Percentiles rank a stretch among this genome's conserved stretches.
These are phyloP conservation scores for Pontoporia blainvillei DNA, from an alignment of 2,113 vertebrate species.

Conservation along the genomic window DNA sequence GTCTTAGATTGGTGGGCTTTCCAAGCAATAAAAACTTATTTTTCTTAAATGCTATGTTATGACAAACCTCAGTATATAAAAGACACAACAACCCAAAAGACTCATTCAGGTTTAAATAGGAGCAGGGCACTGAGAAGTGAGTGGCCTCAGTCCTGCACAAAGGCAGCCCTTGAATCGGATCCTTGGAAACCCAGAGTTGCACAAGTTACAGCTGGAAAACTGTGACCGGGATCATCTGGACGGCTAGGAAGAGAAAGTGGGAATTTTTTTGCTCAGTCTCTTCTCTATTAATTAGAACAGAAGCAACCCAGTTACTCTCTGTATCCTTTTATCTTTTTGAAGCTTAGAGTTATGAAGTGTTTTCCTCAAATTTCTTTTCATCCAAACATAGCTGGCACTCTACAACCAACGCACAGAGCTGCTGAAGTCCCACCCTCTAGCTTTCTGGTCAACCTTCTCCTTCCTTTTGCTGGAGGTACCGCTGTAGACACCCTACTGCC, in stretches of 20 bases:
- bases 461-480: neutral
- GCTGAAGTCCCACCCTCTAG: neutral
- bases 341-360: neutral
- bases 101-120: neutral
- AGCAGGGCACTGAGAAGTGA: neutral
- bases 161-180: neutral
- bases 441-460: neutral
- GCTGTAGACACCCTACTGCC: neutral
- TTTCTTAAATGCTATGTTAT: neutral
- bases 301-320: neutral
- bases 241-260: neutral
- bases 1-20: neutral
- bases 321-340: neutral
- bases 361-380: neutral
- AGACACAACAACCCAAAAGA: neutral
- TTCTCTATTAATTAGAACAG: neutral
- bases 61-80: neutral
- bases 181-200: neutral
- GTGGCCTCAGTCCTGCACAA: neutral
- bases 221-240: neutral
- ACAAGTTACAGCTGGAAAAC: neutral
- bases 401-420: neutral
- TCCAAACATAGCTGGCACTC: neutral
- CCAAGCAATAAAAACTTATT: neutral
- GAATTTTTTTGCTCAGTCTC: neutral